phyloP scores from a whole-genome alignment of 1,140 invertebrate genomes.

The Drosophila jambulina region DNA sequence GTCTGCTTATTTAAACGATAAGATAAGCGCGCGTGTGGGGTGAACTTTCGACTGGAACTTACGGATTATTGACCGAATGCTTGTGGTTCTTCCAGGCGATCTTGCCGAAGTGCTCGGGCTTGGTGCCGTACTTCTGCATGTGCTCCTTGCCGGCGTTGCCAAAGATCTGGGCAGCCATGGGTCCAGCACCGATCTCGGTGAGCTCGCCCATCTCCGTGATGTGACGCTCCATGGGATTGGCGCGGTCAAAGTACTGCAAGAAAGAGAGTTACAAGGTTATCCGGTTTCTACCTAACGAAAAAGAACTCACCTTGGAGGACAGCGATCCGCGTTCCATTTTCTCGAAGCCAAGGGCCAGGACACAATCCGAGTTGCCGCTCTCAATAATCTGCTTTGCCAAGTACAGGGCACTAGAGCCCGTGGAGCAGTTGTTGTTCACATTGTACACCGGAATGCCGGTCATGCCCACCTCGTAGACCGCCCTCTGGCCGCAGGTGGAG shows the following conservation, averaged over 20 bases:
- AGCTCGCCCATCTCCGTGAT: slow-evolving; percentile 94
- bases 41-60: slow-evolving; percentile 85
- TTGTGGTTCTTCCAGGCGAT: slow-evolving; percentile 99
- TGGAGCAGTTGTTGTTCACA: slow-evolving; percentile 99
- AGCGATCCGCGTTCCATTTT: slow-evolving; percentile 98
- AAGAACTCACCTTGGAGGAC: slow-evolving; percentile 87
- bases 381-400: slow-evolving; percentile 96
- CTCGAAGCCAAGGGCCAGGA: slow-evolving; percentile 97
- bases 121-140: slow-evolving; percentile 98
- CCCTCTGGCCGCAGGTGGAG: slow-evolving; percentile 97
- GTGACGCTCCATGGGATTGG: slow-evolving; percentile 97
- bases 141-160: slow-evolving; percentile 98
- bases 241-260: slow-evolving; percentile 91
- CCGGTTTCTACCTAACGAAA: too few species aligned
- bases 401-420: slow-evolving; percentile 96
- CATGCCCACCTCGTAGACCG: slow-evolving; percentile 97
- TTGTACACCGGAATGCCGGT: slow-evolving; percentile 99
- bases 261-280: not conserved
- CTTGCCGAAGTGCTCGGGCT: slow-evolving; percentile 96
- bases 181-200: slow-evolving; percentile 92
- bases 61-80: slow-evolving; percentile 98
- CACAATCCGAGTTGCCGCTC: slow-evolving; percentile 94
- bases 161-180: slow-evolving; percentile 97
- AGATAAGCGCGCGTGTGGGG: slow-evolving; percentile 44
- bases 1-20: slow-evolving; percentile 88